Evolutionary conservation across 2,113 vertebrate genomes (phyloP).

Genomic region (Cyprinus carpio): DNA sequence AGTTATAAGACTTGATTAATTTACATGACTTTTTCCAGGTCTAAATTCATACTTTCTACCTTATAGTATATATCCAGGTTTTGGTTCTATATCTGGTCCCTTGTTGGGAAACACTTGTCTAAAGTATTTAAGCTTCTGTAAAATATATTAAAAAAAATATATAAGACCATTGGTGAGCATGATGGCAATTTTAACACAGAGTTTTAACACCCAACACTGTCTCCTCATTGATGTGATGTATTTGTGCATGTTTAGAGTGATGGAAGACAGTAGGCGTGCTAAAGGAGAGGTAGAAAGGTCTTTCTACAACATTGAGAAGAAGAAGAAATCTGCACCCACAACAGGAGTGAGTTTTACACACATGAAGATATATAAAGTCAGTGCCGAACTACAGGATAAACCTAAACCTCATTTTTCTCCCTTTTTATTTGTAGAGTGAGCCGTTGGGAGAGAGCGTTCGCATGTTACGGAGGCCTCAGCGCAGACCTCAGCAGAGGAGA

Average conservation of each 20-base stretch:
- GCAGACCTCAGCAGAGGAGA: constrained; percentile 83
- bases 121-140: too few species aligned
- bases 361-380: not conserved
- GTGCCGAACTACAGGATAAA: too few species aligned
- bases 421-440: constrained; percentile 72
- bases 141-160: too few species aligned
- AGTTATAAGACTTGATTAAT: too few species aligned
- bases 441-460: constrained; percentile 74
- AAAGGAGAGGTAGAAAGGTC: constrained; percentile 89
- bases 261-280: constrained; percentile 84
- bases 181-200: not conserved
- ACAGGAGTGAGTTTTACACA: constrained; percentile 73
- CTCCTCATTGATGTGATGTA: not conserved
- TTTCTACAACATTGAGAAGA: constrained; percentile 87
- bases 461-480: constrained; percentile 82
- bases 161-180: too few species aligned
- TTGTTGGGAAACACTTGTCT: too few species aligned
- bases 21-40: not conserved
- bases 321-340: constrained; percentile 80
- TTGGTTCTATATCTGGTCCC: too few species aligned
- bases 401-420: not conserved
- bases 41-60: not conserved
- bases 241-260: constrained; percentile 73
- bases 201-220: not conserved
- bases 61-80: too few species aligned